Evolutionary conservation across 2,888 invertebrate genomes (phyloP).

Genomic region (Aricia artaxerxes): DNA sequence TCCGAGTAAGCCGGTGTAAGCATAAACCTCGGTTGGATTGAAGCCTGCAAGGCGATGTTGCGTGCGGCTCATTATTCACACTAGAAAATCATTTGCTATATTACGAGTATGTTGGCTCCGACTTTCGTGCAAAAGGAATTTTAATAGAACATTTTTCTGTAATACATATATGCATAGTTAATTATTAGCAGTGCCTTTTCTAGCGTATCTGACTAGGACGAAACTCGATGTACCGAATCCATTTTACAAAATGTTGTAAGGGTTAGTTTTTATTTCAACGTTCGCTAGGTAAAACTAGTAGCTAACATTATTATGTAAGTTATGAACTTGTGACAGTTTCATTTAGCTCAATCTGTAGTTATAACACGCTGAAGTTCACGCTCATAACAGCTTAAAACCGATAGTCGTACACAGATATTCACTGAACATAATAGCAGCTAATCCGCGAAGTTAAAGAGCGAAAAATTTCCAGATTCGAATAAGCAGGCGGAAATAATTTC

Average conservation of each 20-base stretch:
- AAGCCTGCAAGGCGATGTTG: conserved; percentile 31
- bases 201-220: too few relatives aligned
- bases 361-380: neutral
- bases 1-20: conserved; percentile 39
- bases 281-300: too few relatives aligned
- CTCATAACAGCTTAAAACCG: neutral
- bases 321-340: too few relatives aligned
- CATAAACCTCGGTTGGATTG: conserved; percentile 34
- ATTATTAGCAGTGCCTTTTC: too few relatives aligned
- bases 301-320: too few relatives aligned
- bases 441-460: conserved; percentile 40
- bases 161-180: too few relatives aligned
- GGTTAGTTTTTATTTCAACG: too few relatives aligned
- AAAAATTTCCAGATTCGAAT: conserved; percentile 39
- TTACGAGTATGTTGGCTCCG: too few relatives aligned
- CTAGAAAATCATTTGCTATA: neutral
- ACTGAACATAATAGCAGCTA: conserved; percentile 3
- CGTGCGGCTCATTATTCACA: conserved; percentile 24
- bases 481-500: conserved; percentile 41
- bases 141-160: neutral
- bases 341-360: neutral
- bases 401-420: neutral
- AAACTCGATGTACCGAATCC: too few relatives aligned
- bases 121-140: too few relatives aligned
- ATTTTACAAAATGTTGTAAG: too few relatives aligned